Evolutionary conservation across 1,140 invertebrate species (phyloP).

Genomic region (Papilio polyxenes): DNA sequence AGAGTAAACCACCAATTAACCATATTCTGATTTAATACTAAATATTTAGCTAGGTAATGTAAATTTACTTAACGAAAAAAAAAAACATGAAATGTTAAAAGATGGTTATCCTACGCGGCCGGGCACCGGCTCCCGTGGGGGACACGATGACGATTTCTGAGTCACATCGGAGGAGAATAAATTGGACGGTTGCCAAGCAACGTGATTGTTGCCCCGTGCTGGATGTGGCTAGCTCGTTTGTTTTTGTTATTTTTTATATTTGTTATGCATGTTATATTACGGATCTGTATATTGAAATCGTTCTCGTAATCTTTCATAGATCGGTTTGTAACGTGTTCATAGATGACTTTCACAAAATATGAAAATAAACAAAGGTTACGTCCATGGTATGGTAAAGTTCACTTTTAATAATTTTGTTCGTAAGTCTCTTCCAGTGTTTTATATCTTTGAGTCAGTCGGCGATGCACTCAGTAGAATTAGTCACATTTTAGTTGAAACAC

Average conservation of each 20-base stretch:
- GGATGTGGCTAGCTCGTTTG: conserved; percentile 21
- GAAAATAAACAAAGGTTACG: too few relatives aligned
- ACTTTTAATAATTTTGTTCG: background rate
- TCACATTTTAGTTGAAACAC: conserved; percentile 23
- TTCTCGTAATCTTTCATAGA: too few relatives aligned
- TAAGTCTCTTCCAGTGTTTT: background rate
- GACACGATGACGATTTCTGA: conserved; percentile 40
- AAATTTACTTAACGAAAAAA: background rate
- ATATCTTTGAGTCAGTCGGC: background rate
- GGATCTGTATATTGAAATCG: too few relatives aligned
- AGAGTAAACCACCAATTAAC: too few relatives aligned
- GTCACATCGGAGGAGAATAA: conserved; percentile 39
- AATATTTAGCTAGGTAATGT: too few relatives aligned
- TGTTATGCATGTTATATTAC: background rate
- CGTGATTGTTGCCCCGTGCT: conserved; percentile 11
- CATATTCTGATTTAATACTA: too few relatives aligned
- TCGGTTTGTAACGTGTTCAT: too few relatives aligned
- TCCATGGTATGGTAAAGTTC: too few relatives aligned
- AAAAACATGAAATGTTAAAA: background rate
- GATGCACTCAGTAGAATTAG: conserved; percentile 19
- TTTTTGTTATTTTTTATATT: background rate
- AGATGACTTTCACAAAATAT: too few relatives aligned
- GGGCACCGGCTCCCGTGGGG: conserved; percentile 31
- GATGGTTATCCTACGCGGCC: conserved; percentile 1
- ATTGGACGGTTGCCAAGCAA: conserved; percentile 23